Evolutionary conservation across 2,888 invertebrate genomes (phyloP).

Genomic region (Uropetala carovei): DNA sequence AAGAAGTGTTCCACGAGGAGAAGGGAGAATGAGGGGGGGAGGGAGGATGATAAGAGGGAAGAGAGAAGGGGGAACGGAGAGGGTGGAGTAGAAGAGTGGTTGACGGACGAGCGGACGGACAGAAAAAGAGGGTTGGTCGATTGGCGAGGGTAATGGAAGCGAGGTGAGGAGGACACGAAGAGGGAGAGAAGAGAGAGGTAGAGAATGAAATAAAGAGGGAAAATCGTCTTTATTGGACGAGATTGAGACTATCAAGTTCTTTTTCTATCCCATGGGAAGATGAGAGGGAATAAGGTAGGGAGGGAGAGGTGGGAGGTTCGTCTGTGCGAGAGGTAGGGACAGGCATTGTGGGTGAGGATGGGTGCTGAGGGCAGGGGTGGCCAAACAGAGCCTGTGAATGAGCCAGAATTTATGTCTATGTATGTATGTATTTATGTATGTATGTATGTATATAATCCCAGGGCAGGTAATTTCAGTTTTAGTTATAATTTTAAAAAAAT

Average conservation of each 20-base stretch:
- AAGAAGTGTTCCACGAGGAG: too few species aligned
- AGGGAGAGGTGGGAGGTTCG: too few species aligned
- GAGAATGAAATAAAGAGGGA: conserved; percentile 23
- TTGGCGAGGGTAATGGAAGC: not conserved
- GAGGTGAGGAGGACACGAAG: not conserved
- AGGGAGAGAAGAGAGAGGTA: not conserved
- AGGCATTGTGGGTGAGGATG: too few species aligned
- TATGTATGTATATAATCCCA: too few species aligned
- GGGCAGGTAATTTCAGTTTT: too few species aligned
- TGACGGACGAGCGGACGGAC: too few species aligned
- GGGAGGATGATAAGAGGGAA: not conserved
- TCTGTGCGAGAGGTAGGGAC: too few species aligned
- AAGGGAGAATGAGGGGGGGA: not conserved
- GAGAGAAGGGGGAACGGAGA: not conserved
- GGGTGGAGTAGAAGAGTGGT: not conserved
- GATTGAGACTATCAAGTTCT: conserved; percentile 18
- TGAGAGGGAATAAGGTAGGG: not conserved
- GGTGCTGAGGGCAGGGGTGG: too few species aligned
- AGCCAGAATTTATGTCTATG: too few species aligned
- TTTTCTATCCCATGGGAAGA: conserved; percentile 1
- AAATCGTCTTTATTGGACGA: conserved; percentile 25
- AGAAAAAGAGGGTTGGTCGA: not conserved
- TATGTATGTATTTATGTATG: too few species aligned
- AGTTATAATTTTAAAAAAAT: too few species aligned
- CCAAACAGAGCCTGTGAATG: too few species aligned